A percentile compares a stretch with the other conserved stretches of the same genome.
Conservation (phyloP, 2,888 invertebrate genomes). For the Lasioglossum lativentre region DNA sequence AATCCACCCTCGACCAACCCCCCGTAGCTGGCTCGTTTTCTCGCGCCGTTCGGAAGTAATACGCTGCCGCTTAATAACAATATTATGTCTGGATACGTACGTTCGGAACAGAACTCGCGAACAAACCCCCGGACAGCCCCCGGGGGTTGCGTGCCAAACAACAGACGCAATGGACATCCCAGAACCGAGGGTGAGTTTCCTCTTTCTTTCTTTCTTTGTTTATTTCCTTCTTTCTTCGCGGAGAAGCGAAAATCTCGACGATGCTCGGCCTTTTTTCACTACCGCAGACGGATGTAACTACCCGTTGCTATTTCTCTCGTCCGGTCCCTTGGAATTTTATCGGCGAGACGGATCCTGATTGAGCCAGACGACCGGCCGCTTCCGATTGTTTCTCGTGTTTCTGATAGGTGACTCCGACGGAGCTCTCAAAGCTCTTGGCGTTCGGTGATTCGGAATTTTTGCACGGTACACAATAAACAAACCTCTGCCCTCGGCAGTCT, state of each 20-base stretch:
- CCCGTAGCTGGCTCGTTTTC: slow-evolving; percentile 20
- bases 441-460: slow-evolving; percentile 4
- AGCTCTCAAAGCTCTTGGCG: neutral
- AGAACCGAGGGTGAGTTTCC: slow-evolving; percentile 49
- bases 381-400: slow-evolving; percentile 6
- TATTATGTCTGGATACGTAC: slow-evolving; percentile 57
- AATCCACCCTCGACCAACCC: neutral
- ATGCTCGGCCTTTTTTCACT: slow-evolving; percentile 31
- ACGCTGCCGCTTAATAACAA: slow-evolving; percentile 58
- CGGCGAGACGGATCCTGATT: slow-evolving; percentile 29
- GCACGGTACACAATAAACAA: slow-evolving; percentile 8
- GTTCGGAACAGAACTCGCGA: slow-evolving; percentile 6
- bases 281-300: slow-evolving; percentile 20
- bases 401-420: slow-evolving; percentile 2
- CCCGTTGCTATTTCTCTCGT: slow-evolving; percentile 28
- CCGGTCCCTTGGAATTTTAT: slow-evolving; percentile 29
- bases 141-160: slow-evolving; percentile 36
- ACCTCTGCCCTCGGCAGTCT: neutral
- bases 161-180: slow-evolving; percentile 35
- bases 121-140: slow-evolving; percentile 6
- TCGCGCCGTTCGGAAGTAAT: slow-evolving; percentile 55
- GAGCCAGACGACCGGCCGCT: neutral
- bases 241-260: slow-evolving; percentile 58
- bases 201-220: slow-evolving; percentile 22
- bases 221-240: slow-evolving; percentile 15